A percentile compares a stretch with the other conserved stretches of the same genome.
phyloP scores from a whole-genome alignment of 2,888 invertebrate species.

The Pseudoips prasinana region DNA sequence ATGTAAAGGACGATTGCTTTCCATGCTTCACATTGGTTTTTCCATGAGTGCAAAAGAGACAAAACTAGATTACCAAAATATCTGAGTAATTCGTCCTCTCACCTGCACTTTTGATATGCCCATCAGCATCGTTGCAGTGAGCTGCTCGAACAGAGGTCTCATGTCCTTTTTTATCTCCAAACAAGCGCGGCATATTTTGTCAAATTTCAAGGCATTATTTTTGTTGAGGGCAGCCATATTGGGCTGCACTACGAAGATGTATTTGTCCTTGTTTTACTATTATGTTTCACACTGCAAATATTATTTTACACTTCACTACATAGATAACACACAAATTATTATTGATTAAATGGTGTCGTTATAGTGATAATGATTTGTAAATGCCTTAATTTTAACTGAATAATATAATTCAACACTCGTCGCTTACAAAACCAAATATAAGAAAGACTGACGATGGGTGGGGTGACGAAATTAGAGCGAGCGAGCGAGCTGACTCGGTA shows the following conservation, averaged over 20 bases:
- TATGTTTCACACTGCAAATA: constrained; percentile 22
- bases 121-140: constrained; percentile 85
- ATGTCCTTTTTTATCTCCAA: constrained; percentile 84
- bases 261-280: constrained; percentile 64
- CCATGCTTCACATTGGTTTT: constrained; percentile 39
- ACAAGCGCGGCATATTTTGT: constrained; percentile 85
- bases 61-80: constrained; percentile 67
- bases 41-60: constrained; percentile 61
- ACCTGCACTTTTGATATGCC: constrained; percentile 83
- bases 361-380: too few species aligned
- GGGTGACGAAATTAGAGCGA: constrained; percentile 49
- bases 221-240: constrained; percentile 72
- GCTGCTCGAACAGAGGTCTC: constrained; percentile 84
- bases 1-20: constrained; percentile 55
- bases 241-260: constrained; percentile 58
- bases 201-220: constrained; percentile 61
- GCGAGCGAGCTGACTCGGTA: constrained; percentile 30
- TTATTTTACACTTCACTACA: constrained; percentile 11
- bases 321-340: constrained; percentile 4
- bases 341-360: not conserved
- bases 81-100: constrained; percentile 60
- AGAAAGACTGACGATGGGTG: constrained; percentile 47
- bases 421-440: constrained; percentile 52
- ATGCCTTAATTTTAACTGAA: constrained; percentile 9
- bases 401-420: constrained; percentile 32